phyloP scores from a whole-genome alignment of 2,888 invertebrate genomes.

The Trisateles emortualis region DNA sequence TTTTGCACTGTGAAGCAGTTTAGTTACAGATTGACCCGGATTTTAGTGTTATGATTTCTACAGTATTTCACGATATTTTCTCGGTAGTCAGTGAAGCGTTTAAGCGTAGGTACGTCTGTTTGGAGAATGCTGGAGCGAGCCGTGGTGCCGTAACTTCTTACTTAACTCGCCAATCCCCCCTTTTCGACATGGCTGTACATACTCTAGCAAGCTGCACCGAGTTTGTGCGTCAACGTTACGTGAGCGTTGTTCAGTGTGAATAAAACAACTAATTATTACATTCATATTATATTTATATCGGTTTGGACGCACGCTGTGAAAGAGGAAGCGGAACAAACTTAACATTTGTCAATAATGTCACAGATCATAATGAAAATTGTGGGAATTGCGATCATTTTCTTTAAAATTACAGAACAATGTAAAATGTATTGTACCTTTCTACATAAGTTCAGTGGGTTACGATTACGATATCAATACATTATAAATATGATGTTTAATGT shows the following conservation, averaged over 20 bases:
- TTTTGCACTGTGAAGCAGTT: slow-evolving; percentile 60
- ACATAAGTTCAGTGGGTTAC: not conserved
- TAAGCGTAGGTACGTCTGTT: slow-evolving; percentile 64
- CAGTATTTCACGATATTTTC: slow-evolving; percentile 57
- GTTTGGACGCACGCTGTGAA: slow-evolving; percentile 32
- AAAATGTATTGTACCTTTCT: too few species aligned
- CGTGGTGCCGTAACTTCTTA: slow-evolving; percentile 82
- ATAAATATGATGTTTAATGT: not conserved
- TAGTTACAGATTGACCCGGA: slow-evolving; percentile 68
- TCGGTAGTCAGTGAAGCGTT: slow-evolving; percentile 64
- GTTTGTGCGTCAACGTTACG: slow-evolving; percentile 54
- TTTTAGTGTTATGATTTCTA: slow-evolving; percentile 65
- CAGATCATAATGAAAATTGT: not conserved
- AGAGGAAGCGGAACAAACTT: slow-evolving; percentile 33
- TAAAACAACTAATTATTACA: slow-evolving; percentile 48
- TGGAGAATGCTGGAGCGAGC: slow-evolving; percentile 71
- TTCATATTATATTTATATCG: slow-evolving; percentile 42
- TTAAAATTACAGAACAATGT: too few species aligned
- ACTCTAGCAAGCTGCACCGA: slow-evolving; percentile 38
- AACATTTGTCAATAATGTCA: slow-evolving; percentile 3
- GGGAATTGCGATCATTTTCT: not conserved
- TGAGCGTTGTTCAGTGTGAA: slow-evolving; percentile 46
- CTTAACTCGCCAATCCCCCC: slow-evolving; percentile 73
- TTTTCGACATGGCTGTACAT: slow-evolving; percentile 43
- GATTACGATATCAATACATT: not conserved